Evolutionary conservation across 2,888 invertebrate genomes (phyloP), one percentile per base, ranked within the genome.

Genomic region (Andrena dorsata): DNA sequence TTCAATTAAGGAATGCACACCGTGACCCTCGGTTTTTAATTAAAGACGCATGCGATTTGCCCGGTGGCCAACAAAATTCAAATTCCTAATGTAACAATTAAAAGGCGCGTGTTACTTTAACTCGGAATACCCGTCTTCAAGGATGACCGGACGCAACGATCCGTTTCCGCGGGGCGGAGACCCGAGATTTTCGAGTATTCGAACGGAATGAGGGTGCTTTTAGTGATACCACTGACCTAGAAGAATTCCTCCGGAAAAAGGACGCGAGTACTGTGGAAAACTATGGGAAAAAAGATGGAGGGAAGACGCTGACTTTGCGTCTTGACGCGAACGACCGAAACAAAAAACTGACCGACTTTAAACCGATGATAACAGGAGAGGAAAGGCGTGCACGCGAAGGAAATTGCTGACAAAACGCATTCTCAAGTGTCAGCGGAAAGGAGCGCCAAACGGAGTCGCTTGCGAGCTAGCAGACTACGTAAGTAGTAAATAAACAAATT

Each of bases 221-320:
- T 28, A 68, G 13, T 49, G 60, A 56, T n/a, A 28, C 61, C 8
- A 49, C 35, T 73, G 68, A 64, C 73, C 73, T 26, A 63, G 73
- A 79, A 73, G 68, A 49, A 30, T 49, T 10, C 5, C 35, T 0
- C 10, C 6, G 20, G 4, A 7, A 8, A 41, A 49, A n/a, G 20
- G 16, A 65, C 10, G 65, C 51, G 60, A 28, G 61, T 53, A 63
- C 8, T 35, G 8, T 30, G 10, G 56, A 64, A 64, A 79, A 26
- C 8, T 41, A 4, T 13, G 10, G 20, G n/a, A 2, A 56, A 20
- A 41, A 68, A 41, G 8, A 4, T 32, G 58, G 13, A 5, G 49
- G 41, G 64, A 23, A 66, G 72, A 66, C 68, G 72, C 79, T 68
- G 72, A 79, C 47, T 49, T 35, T 28, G 80, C 72, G 72, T 78